Evolutionary conservation across 1,140 invertebrate species (phyloP), one percentile per base, ranked within the genome.

Genomic region (Wasmannia auropunctata): DNA sequence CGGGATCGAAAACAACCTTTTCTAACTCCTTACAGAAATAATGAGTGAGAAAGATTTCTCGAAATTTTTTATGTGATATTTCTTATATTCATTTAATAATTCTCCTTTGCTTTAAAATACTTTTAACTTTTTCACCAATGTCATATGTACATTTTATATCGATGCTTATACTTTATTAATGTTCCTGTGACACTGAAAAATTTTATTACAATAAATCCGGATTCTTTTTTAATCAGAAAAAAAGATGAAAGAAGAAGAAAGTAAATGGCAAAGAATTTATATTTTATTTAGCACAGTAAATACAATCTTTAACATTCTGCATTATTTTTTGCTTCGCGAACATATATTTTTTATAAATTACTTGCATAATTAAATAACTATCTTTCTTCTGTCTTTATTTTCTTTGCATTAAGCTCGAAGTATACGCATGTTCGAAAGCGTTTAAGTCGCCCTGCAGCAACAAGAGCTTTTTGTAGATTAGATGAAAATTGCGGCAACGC

Each of bases 1-100:
- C 16, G 56, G 3, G 3, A 69, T 19, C 0, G 14, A 79, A 62
- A 37, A 65, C 40, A 49, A 11, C 1, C 5, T 65, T 46, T 65
- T 3, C 28, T 10, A 40, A 46, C 2, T 75, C 2, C 31, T 63
- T 8, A n/a, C n/a, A 8, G 28, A 46, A 76, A 43, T 25, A 58
- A 58, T 10, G 16, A 16, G 28, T 37, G 16, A 60, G 10, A 60
- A 56, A 43, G 10, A 22, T 25, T 60, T 54, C 46, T 16, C 2
- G 51, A 60, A 69, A 31, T 34, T 51, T n/a, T n/a, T n/a, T n/a
- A n/a, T 34, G 72, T 49, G 72, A 63, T 79, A 65, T 74, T 31
- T 46, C 10, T 22, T 31, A 46, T 37, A 49, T 49, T 56, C 37
- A n/a, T 49, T 16, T 28, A 0, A 54, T 28, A 43, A 46, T 34